Evolutionary conservation across 2,888 invertebrate species (phyloP), one percentile per base, ranked within the genome.

Genomic region (Erynnis tages): DNA sequence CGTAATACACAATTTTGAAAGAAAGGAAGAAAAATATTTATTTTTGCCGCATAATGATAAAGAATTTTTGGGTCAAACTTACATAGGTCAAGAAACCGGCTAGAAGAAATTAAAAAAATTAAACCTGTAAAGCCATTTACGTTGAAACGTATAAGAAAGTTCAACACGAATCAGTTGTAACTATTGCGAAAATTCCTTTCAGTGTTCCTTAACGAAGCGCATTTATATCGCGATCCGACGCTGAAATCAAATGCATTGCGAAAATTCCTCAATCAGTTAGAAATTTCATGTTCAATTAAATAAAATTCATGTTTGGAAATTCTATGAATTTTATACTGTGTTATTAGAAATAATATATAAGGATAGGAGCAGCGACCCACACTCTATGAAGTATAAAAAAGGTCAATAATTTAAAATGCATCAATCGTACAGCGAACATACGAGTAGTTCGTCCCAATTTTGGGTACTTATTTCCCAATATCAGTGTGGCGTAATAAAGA

Each of bases 181-280:
- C 23, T 34, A 45, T 44, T 30, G 35, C 35, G 27, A 27, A 45
- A 34, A 19, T 45, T 46, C 6, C 45, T 27, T 25, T 40, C 38
- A 23, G 13, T 17, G n/a, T 14, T 16, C 35, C 8, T 35, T 46
- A 46, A 37, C 46, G 46, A 46, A 46, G 17, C 17, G 13, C 44
- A 32, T 44, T 44, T 46, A 46, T 27, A 25, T 27, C 11, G 27
- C 35, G 37, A 37, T 16, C 35, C 25, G 35, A 11, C 32, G 21
- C 8, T 34, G 13, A 45, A 23, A 45, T 45, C 34, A 23, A 45
- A 45, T 45, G 45, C 32, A 45, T 34, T 45, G 32, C 45, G 6
- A 37, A 34, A 34, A 37, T 46, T 27, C 23, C 37, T 46, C 17
- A 46, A 16, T 6, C 35, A 17, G 27, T 34, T 23, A 34, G 23